Base-by-base conservation (phyloP, 2,113 vertebrate genomes). In the Spea bombifrons region DNA sequence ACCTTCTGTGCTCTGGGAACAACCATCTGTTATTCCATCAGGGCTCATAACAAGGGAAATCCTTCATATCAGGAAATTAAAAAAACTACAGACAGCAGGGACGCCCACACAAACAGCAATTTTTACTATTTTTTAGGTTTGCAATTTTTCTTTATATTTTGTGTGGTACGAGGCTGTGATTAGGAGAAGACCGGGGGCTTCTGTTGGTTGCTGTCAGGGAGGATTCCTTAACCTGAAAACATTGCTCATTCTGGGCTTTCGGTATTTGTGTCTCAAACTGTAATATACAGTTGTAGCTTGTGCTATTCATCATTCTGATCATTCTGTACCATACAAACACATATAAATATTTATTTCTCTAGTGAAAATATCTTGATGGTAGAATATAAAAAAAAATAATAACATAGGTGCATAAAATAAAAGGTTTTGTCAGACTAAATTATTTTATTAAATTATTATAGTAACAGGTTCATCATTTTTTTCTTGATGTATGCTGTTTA, bases 1-100 rank as follows among this genome's bases (percentile, higher is more conserved):
- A 2, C 77, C 77, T 48, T 80, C 71, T 74, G 78, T 50, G 45
- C 52, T 68, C 30, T 49, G 30, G 70, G 71, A 85, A 84, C 72
- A 82, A 78, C 84, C 86, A 87, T 90, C 83, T 86, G 85, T 86
- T 75, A 85, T 67, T 83, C 86, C 69, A 63, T 75, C 82, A 69
- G 47, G 5, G 50, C 84, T 84, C 77, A 80, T 83, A 49, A 78
- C 82, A 4, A 7, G 87, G 88, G 88, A 86, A 90, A 86, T 83
- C 88, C 88, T 87, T 87, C 74, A 82, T 45, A 81, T 66, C 59
- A 67, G 77, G 64, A 80, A 80, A 80, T 80, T 73, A 86, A 83
- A 83, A 57, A 78, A 80, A 81, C 85, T 83, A 76, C 75, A 83
- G 86, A 84, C 75, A 53, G 69, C 73, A 80, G 70, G 52, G 66